Conservation (phyloP, 2,113 vertebrate genomes). For the Aegotheles bennettii region DNA sequence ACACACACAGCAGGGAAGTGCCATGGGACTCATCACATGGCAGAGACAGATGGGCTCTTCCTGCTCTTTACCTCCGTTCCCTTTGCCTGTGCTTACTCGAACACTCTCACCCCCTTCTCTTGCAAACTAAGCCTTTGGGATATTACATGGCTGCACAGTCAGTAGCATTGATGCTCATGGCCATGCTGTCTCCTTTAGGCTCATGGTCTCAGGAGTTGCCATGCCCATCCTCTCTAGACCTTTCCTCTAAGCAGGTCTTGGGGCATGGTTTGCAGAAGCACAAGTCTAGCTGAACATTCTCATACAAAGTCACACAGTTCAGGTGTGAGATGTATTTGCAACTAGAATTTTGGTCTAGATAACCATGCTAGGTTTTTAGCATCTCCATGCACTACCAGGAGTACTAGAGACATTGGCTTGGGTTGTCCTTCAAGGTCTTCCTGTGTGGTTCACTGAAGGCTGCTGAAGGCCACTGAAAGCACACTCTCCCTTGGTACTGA, state of each 20-base stretch:
- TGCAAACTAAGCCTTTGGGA: not conserved
- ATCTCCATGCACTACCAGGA: not conserved
- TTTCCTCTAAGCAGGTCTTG: not conserved
- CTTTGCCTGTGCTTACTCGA: not conserved
- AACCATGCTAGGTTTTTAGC: not conserved
- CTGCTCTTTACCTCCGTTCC: not conserved
- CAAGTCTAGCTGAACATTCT: not conserved
- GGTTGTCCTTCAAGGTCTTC: not conserved
- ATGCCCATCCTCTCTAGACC: not conserved
- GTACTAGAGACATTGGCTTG: not conserved
- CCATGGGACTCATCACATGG: not conserved
- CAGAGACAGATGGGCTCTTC: conserved; percentile 32
- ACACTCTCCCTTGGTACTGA: not conserved
- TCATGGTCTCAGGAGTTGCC: not conserved
- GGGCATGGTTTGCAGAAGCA: not conserved
- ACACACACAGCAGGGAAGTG: not conserved
- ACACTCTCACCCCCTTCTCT: not conserved
- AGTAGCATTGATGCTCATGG: not conserved
- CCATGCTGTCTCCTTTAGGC: not conserved
- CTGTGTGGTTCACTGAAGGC: accelerated
- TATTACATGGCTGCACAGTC: not conserved
- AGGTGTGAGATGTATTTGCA: not conserved
- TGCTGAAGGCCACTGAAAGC: not conserved
- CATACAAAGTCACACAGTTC: not conserved
- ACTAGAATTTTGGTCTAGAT: not conserved